A percentile compares a stretch with the other conserved stretches of the same genome.
Conservation (phyloP, 92 coral and sea anemone genomes). For the Parazoanthus atlanticus region DNA sequence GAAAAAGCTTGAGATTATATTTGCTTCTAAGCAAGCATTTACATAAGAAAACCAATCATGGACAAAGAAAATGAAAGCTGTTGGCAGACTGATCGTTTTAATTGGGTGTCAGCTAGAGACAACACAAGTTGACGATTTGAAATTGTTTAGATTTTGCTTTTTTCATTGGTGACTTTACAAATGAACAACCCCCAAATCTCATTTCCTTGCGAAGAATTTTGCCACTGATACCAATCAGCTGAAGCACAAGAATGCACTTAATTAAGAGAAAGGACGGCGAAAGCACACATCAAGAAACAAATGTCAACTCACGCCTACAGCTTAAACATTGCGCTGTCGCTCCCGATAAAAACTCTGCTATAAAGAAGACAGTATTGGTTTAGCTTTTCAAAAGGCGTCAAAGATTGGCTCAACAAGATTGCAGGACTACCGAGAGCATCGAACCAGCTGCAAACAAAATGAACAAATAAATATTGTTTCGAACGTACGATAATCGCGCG, state of each 20-base stretch:
- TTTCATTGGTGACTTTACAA: not conserved
- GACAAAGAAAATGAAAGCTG: not conserved
- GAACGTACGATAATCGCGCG: not conserved
- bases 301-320: conserved; percentile 23
- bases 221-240: not conserved
- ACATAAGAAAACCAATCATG: conserved; percentile 21
- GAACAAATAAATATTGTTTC: conserved; percentile 9
- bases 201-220: not conserved
- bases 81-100: not conserved
- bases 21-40: conserved; percentile 12
- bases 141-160: not conserved
- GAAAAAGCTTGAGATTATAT: conserved; percentile 11
- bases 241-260: conserved; percentile 28
- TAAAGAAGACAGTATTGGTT: not conserved
- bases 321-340: conserved; percentile 15
- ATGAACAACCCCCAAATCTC: not conserved
- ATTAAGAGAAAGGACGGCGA: conserved; percentile 20
- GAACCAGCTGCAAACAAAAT: not conserved
- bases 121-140: not conserved
- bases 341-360: conserved; percentile 13
- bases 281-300: conserved; percentile 10
- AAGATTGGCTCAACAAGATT: conserved; percentile 30
- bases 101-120: not conserved
- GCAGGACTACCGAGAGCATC: not conserved
- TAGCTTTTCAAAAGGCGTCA: not conserved